A percentile compares a stretch with the other conserved stretches of the same genome.
phyloP scores from a whole-genome alignment of 1,140 invertebrate genomes.

The Bombus picipes region DNA sequence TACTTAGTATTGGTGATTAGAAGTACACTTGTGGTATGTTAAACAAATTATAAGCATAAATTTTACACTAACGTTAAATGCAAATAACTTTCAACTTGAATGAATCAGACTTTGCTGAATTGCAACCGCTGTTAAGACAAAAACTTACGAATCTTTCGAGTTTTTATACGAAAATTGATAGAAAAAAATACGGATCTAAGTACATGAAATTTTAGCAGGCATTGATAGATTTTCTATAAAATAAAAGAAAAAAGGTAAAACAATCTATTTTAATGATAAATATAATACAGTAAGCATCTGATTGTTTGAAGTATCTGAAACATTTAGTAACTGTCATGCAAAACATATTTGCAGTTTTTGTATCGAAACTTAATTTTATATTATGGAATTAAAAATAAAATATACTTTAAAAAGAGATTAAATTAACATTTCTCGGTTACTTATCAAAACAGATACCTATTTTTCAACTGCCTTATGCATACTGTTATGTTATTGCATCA shows the following conservation, averaged over 20 bases:
- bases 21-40: conserved; percentile 38
- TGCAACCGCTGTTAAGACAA: conserved; percentile 82
- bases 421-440: background rate
- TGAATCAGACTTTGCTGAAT: conserved; percentile 79
- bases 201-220: background rate
- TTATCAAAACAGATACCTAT: background rate
- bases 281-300: conserved; percentile 1
- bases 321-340: conserved; percentile 53
- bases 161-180: conserved; percentile 26
- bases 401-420: background rate
- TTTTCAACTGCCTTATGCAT: background rate
- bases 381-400: background rate
- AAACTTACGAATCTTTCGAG: conserved; percentile 46
- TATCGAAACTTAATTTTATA: background rate
- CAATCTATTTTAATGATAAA: background rate
- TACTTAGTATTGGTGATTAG: conserved; percentile 40
- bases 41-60: conserved; percentile 33
- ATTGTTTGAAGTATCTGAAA: background rate
- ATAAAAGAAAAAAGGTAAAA: conserved; percentile 6
- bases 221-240: conserved; percentile 21
- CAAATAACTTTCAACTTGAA: conserved; percentile 44
- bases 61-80: conserved; percentile 41
- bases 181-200: background rate
- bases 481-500: background rate
- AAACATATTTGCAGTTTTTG: conserved; percentile 29